Evolutionary conservation across 2,888 invertebrate genomes (phyloP).

Genomic region (Epsilonema sp.): DNA sequence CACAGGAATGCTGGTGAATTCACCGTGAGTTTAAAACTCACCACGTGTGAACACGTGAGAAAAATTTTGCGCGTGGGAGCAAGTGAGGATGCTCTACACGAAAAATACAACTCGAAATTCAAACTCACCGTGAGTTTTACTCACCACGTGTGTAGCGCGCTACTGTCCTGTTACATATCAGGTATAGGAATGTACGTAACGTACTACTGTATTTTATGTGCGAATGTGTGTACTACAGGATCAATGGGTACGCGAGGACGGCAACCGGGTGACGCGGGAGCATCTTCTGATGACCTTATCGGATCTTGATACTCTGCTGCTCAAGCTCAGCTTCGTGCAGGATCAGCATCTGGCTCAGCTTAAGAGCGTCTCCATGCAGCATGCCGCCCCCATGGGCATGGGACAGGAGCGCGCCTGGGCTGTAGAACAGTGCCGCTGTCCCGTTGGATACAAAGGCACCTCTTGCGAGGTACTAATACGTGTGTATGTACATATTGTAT

Average conservation of each 20-base stretch:
- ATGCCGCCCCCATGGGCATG: too few species aligned
- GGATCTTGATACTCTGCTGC: constrained; percentile 57
- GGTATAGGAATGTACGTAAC: neutral
- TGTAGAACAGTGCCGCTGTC: constrained; percentile 38
- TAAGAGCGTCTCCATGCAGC: too few species aligned
- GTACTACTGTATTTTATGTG: neutral
- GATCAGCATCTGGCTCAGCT: too few species aligned
- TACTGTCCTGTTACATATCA: too few species aligned
- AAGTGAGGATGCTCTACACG: too few species aligned
- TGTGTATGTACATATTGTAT: neutral
- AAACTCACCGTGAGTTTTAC: too few species aligned
- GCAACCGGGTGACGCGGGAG: constrained; percentile 54
- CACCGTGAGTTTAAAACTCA: too few species aligned
- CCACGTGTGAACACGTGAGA: too few species aligned
- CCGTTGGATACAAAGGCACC: constrained; percentile 37
- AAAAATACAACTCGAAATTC: too few species aligned
- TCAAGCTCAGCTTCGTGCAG: constrained; percentile 78
- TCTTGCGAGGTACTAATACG: constrained; percentile 36
- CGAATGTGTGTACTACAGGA: neutral
- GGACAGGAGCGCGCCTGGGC: constrained; percentile 46
- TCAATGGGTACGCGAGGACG: constrained; percentile 45
- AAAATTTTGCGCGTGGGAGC: too few species aligned
- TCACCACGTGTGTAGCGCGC: too few species aligned
- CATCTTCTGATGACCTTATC: constrained; percentile 70
- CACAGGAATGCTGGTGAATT: too few species aligned